Conservation (phyloP, 2,888 invertebrate species). For the Eupithecia inturbata region DNA sequence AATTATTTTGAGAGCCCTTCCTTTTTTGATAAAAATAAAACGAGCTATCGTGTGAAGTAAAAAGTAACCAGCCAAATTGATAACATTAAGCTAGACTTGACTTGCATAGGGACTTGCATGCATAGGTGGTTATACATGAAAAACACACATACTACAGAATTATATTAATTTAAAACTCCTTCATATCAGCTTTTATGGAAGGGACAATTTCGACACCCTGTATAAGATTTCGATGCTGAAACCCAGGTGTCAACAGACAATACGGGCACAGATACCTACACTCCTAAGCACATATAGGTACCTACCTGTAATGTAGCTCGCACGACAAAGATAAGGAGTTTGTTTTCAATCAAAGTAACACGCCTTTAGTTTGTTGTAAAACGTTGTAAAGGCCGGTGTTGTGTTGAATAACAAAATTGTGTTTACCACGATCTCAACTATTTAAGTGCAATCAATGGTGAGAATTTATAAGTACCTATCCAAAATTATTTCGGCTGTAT, state of each 20-base stretch:
- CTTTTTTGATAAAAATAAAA: no score
- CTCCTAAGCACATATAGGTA: neutral
- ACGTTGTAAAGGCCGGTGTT: neutral
- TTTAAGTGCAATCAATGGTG: neutral
- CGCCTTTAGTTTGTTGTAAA: neutral
- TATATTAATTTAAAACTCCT: no score
- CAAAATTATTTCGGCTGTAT: neutral
- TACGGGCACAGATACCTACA: neutral
- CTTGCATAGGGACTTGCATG: no score
- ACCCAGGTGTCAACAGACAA: neutral
- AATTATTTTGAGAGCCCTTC: no score
- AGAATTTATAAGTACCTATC: neutral
- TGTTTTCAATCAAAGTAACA: neutral
- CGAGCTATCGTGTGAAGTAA: no score
- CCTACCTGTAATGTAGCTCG: neutral
- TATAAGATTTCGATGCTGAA: no score
- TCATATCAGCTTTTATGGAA: no score
- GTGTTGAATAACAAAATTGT: neutral
- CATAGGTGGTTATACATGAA: no score
- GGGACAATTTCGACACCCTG: no score
- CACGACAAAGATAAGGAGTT: slow-evolving; percentile 2
- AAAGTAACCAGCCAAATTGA: no score
- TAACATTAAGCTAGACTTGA: no score
- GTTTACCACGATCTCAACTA: neutral
- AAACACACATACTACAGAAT: no score